Conservation (phyloP, 2,797 vertebrate species). For the Chlorospingus flavigularis region DNA sequence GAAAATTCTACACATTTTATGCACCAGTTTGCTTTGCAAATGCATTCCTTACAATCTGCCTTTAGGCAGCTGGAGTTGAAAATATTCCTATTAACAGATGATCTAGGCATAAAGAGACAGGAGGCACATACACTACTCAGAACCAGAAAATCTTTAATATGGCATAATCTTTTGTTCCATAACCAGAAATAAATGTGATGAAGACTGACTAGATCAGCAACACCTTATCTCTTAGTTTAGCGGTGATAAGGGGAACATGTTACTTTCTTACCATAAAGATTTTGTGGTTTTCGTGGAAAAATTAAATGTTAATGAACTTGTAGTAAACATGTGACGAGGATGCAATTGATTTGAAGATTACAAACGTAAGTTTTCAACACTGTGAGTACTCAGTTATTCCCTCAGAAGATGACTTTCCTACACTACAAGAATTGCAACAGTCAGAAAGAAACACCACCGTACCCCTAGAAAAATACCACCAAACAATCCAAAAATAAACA, state of each 20-base stretch:
- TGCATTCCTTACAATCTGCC: not conserved
- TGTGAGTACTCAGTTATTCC: not conserved
- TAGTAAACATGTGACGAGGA: not conserved
- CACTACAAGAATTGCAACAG: not conserved
- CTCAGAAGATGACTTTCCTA: not conserved
- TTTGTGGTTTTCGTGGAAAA: not conserved
- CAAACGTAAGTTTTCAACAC: not conserved
- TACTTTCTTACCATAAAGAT: not conserved
- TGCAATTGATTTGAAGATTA: not conserved
- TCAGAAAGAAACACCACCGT: not conserved
- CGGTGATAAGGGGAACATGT: accelerated
- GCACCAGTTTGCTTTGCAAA: not conserved
- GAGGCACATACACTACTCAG: not conserved
- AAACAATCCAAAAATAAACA: not conserved
- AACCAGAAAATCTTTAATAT: not conserved
- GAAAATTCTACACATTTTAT: not conserved
- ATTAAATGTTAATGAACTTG: not conserved
- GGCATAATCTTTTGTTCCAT: not conserved
- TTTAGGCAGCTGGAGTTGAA: not conserved
- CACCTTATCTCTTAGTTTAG: not conserved
- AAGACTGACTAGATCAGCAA: not conserved
- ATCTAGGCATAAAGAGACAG: not conserved
- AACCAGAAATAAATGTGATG: not conserved
- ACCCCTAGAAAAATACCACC: accelerated
- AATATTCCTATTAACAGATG: not conserved